Evolutionary conservation across 2,888 invertebrate genomes (phyloP), one percentile per base, ranked within the genome.

Genomic region (Eumerus sabulonum): DNA sequence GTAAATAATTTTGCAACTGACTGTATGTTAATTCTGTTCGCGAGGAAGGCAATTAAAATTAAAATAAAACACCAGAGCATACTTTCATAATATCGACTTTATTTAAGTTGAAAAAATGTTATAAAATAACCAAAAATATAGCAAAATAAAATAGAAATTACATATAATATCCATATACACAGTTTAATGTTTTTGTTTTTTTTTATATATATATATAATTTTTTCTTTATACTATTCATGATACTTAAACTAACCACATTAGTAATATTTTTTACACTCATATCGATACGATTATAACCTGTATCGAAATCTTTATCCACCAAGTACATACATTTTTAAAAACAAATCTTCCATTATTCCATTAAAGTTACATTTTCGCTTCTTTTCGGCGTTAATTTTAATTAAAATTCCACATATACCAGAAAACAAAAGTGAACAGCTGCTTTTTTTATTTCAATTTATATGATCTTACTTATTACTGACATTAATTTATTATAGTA

Each of bases 141-240:
- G 76, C 76, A 77, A 77, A 77, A 77, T 67, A 72, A 77, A 72
- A 76, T 53, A 66, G 66, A 67, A 76, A 72, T 67, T 72, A 79
- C 74, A 79, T 71, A 19, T 73, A 68, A 73, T 77, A 77, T 77
- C 72, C 76, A 77, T 77, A 72, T 77, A 77, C 76, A 77, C 76
- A 67, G 44, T 66, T 66, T 68, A 2, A 27, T 27, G 7, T 27
- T 76, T 71, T 48, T 57, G 47, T 40, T 57, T 56, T 16, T n/a
- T 47, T 62, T 54, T 47, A 9, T 19, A 27, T 17, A 18, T 45
- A 13, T 59, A 13, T 50, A 35, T 14, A 51, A 44, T 66, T 27
- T 62, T 42, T 56, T 18, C 42, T 38, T 40, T 60, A 42, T 64
- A 64, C 40, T n/a, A 67, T 48, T 16, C 54, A 68, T 79, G 44